Conservation (phyloP, 2,113 vertebrate species). For the Pungitius pungitius region DNA sequence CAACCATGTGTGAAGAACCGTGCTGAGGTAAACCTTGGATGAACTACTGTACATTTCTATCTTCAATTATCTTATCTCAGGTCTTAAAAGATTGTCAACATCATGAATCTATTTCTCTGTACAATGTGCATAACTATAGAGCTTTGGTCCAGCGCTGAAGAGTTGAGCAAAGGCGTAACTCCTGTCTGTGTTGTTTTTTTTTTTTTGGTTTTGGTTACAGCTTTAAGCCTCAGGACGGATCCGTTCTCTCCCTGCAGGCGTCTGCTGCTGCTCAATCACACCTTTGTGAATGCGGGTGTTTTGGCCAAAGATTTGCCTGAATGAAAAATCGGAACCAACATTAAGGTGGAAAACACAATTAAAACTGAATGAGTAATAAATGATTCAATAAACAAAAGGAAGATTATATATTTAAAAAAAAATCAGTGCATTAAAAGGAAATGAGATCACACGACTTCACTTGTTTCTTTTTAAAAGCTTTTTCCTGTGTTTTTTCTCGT, state of each 20-base stretch:
- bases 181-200: conserved; percentile 69
- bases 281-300: conserved; percentile 34
- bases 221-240: conserved; percentile 87
- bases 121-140: conserved; percentile 99
- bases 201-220: conserved; percentile 92
- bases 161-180: conserved; percentile 89
- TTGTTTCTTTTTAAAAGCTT: conserved; percentile 22
- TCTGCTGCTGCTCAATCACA: conserved; percentile 49
- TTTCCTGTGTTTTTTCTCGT: conserved; percentile 36
- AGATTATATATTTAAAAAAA: conserved; percentile 1
- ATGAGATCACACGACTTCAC: not conserved
- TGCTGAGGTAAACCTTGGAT: conserved; percentile 92
- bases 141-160: conserved; percentile 99
- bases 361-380: not conserved
- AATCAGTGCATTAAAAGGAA: not conserved
- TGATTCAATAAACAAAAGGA: not conserved
- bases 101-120: conserved; percentile 95
- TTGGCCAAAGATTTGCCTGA: conserved; percentile 46
- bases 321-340: conserved; percentile 18
- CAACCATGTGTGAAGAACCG: conserved; percentile 84
- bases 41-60: conserved; percentile 79
- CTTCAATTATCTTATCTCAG: conserved; percentile 86
- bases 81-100: conserved; percentile 93
- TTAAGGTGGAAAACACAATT: not conserved
- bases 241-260: conserved; percentile 75